Base-by-base conservation (phyloP, 2,113 vertebrate genomes). In the Pelecanus crispus region DNA sequence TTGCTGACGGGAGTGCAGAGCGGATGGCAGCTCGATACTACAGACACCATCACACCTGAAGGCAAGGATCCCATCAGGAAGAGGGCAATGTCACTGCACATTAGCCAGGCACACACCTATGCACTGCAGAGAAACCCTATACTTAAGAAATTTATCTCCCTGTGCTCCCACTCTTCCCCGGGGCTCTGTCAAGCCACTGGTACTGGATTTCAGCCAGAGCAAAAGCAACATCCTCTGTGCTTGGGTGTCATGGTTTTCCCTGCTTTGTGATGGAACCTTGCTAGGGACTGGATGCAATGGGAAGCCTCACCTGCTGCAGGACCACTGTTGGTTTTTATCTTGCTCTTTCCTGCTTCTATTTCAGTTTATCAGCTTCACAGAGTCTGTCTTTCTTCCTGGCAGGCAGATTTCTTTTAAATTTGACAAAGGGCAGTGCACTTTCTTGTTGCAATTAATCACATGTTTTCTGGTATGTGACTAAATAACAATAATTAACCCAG, bases 21-120 rank as follows among this genome's bases (percentile, higher is more conserved):
- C 0, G 0, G 31, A 11, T 17, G 38, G 40, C 2, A 0, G 32
- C 74, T 79, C 0, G 0, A 40, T 4, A 8, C 24, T 49, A 6
- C 47, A 45, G 67, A 34, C 7, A 16, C 10, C 1, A 0, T 34
- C 4, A 2, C 49, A 56, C 50, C 52, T 32, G 52, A 56, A 55
- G 72, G 61, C 56, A 67, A 45, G 59, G 72, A 78, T 49, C n/a
- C 42, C 10, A 4, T 4, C 72, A 71, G 75, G 63, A 62, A 63
- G 42, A 74, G 34, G 34, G 34, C 20, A 32, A 0, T 10, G 38
- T 55, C 49, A 13, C 50, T 58, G 5, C 45, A 45, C 1, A 1
- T 74, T 55, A 75, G 19, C 40, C 86, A 79, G 47, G 17, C 52
- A 72, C 47, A 65, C 17, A 34, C 18, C 68, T 61, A 63, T 12